Evolutionary conservation across 2,797 vertebrate genomes (phyloP).

Genomic region (Micropoecilia bifurca): DNA sequence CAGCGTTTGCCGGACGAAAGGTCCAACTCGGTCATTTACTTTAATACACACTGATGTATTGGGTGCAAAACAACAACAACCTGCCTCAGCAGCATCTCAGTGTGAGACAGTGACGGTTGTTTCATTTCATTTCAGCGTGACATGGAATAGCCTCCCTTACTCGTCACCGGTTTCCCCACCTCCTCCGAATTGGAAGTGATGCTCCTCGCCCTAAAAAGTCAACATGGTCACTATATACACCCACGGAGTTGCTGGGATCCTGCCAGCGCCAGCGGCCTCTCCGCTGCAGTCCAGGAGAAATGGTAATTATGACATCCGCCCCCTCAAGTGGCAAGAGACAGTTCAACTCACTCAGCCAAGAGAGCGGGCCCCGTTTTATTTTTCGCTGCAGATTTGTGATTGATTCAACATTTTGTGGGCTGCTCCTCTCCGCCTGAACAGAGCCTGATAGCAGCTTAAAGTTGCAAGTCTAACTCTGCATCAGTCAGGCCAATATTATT

Average conservation of each 20-base stretch:
- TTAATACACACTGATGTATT: neutral
- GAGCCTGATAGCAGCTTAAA: slow-evolving; percentile 23
- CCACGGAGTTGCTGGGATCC: slow-evolving; percentile 64
- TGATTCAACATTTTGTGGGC: slow-evolving; percentile 61
- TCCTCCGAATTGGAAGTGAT: slow-evolving; percentile 62
- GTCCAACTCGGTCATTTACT: slow-evolving; percentile 19
- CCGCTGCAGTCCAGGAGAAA: slow-evolving; percentile 61
- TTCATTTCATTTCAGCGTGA: slow-evolving; percentile 64
- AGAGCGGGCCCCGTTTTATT: slow-evolving; percentile 26
- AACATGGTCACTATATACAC: slow-evolving; percentile 59
- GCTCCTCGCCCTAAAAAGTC: slow-evolving; percentile 65
- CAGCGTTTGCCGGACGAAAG: neutral
- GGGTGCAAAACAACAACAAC: neutral
- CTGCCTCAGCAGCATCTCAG: slow-evolving; percentile 7
- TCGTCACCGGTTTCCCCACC: slow-evolving; percentile 19
- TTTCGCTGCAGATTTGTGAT: slow-evolving; percentile 16
- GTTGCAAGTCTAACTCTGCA: slow-evolving; percentile 12
- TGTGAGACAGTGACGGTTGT: slow-evolving; percentile 54
- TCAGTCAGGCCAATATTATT: slow-evolving; percentile 20
- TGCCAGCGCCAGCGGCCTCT: slow-evolving; percentile 56
- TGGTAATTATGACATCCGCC: slow-evolving; percentile 73
- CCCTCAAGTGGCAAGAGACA: slow-evolving; percentile 63
- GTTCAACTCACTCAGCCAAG: slow-evolving; percentile 62
- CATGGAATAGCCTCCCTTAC: slow-evolving; percentile 42
- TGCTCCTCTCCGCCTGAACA: slow-evolving; percentile 39